These are phyloP conservation scores for Drosophila lacertosa DNA, from an alignment of 1,140 invertebrate genomes.

Conservation along the genomic window DNA sequence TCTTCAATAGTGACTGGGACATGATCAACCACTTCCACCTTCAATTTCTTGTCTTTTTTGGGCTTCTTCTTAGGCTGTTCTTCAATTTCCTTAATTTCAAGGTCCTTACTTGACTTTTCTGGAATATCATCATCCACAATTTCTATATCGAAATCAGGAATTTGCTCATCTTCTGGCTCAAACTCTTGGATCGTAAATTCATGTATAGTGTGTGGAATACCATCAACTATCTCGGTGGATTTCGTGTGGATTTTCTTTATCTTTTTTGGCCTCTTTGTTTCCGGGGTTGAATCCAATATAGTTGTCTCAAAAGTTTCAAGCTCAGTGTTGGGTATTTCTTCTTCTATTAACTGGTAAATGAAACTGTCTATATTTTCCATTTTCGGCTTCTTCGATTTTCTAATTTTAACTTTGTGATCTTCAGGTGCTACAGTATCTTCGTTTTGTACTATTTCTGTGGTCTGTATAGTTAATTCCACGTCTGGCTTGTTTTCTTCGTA, in stretches of 20 bases:
- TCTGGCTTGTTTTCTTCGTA: conserved; percentile 77
- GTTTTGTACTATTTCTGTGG: conserved; percentile 76
- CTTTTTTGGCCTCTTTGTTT: conserved; percentile 73
- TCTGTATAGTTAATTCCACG: conserved; percentile 58
- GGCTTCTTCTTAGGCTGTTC: conserved; percentile 45
- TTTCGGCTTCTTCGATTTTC: conserved; percentile 60
- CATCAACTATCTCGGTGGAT: conserved; percentile 60
- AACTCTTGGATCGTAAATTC: conserved; percentile 66
- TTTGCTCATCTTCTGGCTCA: conserved; percentile 37
- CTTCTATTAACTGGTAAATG: conserved; percentile 63
- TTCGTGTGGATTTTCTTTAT: conserved; percentile 68
- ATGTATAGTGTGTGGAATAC: conserved; percentile 56
- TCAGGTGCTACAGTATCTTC: conserved; percentile 61
- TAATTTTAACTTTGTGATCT: conserved; percentile 61
- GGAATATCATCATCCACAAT: conserved; percentile 36
- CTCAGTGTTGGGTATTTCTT: conserved; percentile 70
- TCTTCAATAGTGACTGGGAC: conserved; percentile 54
- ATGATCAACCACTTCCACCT: conserved; percentile 27
- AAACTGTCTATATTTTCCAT: conserved; percentile 64
- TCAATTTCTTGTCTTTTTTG: conserved; percentile 53
- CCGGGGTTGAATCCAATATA: conserved; percentile 36
- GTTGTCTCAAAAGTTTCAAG: conserved; percentile 54
- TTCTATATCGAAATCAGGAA: conserved; percentile 17
- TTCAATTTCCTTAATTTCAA: conserved; percentile 58
- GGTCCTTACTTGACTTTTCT: conserved; percentile 34